Percentiles rank a stretch among this genome's conserved stretches.
These are phyloP conservation scores for Melanocharis versteri DNA, from an alignment of 2,113 vertebrate genomes.

Conservation along the genomic window DNA sequence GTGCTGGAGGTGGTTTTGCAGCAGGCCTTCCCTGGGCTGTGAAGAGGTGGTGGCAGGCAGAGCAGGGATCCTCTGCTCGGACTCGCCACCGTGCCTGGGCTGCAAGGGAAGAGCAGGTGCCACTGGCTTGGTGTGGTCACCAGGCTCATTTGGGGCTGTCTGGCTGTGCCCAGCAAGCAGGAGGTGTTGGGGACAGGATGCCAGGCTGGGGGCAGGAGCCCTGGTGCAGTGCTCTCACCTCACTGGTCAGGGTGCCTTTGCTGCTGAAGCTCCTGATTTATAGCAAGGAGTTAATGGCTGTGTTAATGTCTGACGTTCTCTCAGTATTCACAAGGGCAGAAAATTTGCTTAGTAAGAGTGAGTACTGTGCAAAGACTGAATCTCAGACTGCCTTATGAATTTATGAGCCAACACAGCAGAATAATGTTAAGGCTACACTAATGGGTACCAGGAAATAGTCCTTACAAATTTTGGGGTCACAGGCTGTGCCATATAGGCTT, in stretches of 20 bases:
- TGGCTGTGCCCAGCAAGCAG: background rate
- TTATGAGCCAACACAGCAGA: background rate
- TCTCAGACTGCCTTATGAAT: background rate
- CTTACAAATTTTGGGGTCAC: background rate
- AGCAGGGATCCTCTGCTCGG: background rate
- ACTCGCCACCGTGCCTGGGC: fast-evolving
- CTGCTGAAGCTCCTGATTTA: background rate
- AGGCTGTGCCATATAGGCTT: background rate
- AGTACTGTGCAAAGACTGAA: background rate
- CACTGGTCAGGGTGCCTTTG: background rate
- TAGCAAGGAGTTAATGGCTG: background rate
- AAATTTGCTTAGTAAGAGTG: background rate
- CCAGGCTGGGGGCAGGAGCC: background rate
- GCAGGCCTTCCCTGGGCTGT: background rate
- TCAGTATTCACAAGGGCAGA: background rate
- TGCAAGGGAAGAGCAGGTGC: background rate
- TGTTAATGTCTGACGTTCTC: background rate
- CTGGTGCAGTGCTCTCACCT: background rate
- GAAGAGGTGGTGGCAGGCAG: background rate
- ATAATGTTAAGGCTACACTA: background rate
- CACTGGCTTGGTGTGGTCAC: fast-evolving
- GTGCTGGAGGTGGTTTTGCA: background rate
- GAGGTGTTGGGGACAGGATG: background rate
- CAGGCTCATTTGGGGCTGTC: background rate
- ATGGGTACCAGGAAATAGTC: background rate